These are phyloP conservation scores for Catharus ustulatus DNA, from an alignment of 2,797 vertebrate genomes.

Conservation along the genomic window DNA sequence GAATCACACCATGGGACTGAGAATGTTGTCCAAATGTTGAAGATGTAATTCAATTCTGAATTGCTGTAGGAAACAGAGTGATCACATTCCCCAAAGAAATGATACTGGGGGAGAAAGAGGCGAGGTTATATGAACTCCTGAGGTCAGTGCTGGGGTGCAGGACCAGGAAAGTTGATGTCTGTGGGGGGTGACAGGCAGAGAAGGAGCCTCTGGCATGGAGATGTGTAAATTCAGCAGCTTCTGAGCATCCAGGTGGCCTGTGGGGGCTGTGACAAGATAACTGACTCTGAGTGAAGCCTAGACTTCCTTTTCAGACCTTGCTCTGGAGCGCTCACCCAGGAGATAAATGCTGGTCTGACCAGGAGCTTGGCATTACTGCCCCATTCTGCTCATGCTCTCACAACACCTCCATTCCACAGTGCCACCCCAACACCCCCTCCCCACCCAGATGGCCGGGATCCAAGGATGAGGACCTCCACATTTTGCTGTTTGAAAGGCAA, in stretches of 20 bases:
- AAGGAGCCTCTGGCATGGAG: background rate
- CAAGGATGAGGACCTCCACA: background rate
- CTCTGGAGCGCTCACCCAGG: background rate
- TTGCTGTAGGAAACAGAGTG: background rate
- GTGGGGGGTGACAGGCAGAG: rapidly evolving
- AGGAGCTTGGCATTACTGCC: background rate
- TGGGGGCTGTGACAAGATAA: background rate
- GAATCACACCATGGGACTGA: background rate
- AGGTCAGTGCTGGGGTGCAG: background rate
- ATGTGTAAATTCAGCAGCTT: background rate
- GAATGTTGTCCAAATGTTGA: background rate
- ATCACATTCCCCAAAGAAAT: background rate
- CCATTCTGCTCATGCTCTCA: background rate
- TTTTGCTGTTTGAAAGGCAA: background rate
- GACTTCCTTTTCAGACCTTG: background rate
- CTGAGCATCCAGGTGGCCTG: background rate
- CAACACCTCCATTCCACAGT: background rate
- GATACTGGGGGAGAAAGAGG: rapidly evolving
- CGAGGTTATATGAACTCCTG: background rate
- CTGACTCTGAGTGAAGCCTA: background rate
- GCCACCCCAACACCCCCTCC: rapidly evolving
- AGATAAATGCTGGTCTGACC: background rate
- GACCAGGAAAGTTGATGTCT: background rate
- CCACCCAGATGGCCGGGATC: background rate
- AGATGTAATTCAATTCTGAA: background rate